These are phyloP conservation scores for Stomorhina lunata DNA, from an alignment of 2,888 invertebrate species.

Conservation along the genomic window DNA sequence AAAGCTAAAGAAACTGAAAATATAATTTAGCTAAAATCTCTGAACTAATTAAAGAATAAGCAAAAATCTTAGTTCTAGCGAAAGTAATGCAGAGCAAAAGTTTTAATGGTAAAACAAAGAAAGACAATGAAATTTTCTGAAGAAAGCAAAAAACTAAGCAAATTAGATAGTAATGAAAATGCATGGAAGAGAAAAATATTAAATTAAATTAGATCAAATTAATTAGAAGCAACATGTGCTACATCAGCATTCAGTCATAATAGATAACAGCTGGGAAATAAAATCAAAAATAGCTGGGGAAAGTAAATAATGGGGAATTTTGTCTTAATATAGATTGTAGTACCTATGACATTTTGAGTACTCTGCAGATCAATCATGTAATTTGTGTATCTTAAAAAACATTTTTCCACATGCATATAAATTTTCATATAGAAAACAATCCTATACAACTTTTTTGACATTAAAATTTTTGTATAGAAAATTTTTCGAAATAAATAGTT, in stretches of 20 bases:
- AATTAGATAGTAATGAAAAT: background rate
- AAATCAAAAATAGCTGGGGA: background rate
- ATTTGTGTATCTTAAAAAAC: too few species aligned
- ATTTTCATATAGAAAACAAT: too few species aligned
- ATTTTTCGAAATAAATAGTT: too few species aligned
- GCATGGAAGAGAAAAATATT: background rate
- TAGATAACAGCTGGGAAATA: background rate
- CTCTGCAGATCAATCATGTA: background rate
- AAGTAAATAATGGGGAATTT: too few species aligned
- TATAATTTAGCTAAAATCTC: conserved; percentile 3
- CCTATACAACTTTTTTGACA: too few species aligned
- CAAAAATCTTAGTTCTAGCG: background rate
- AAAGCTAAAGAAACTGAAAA: background rate
- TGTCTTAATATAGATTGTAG: too few species aligned
- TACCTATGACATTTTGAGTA: too few species aligned
- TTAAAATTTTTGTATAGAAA: too few species aligned
- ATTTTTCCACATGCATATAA: too few species aligned
- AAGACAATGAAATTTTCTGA: too few species aligned
- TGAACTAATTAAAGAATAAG: background rate
- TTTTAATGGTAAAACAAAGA: background rate
- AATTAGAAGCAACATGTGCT: conserved; percentile 47
- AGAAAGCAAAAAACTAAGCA: background rate
- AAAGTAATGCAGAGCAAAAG: background rate
- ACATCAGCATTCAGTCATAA: conserved; percentile 14
- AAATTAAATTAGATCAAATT: conserved; percentile 21